Evolutionary conservation across 2,888 invertebrate species (phyloP), one percentile per base, ranked within the genome.

Genomic region (Drosophila seclusa): DNA sequence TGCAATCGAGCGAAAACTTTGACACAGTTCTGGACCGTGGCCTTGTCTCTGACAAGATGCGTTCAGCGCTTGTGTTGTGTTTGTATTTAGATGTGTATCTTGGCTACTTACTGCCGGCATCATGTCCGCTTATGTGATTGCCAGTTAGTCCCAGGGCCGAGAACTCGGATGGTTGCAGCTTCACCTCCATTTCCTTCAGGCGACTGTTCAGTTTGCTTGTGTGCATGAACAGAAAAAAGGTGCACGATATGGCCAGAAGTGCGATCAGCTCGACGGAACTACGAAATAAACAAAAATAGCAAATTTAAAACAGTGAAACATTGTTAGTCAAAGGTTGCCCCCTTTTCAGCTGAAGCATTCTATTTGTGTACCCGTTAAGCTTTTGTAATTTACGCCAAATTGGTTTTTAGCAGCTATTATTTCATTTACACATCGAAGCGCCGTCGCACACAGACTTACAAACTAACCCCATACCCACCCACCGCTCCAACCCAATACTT

Each of bases 261-360:
- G 97, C 97, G 82, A 97, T 95, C 90, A 97, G 94, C 93, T 97
- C 97, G 90, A 96, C 97, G 65, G 97, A 97, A 93, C 97, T 97
- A 94, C 55, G 94, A 94, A 68, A 53, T 45, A 54, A 16, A 40
- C 21, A 10, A 42, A 4, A 21, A 8, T n/a, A 40, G 2, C 1
- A 57, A 10, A 45, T 10, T 2, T 6, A 63, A 49, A 55, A 42
- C 64, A 60, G 40, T 27, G 10, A 45, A 67, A 66, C 67, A 79
- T 76, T 65, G 78, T 88, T 70, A 72, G 72, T 73, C 80, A 84
- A 87, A 82, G 68, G 82, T 66, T 55, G 42, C 18, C 63, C 42
- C 7, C 6, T 24, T 63, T 65, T 49, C 68, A 69, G 67, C 50
- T 57, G 38, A 48, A 55, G 42, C 64, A 66, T 60, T 61, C 60